Percentiles rank a stretch among this genome's conserved stretches.
phyloP scores from a whole-genome alignment of 2,797 vertebrate genomes.

The Clarias platycephalus region DNA sequence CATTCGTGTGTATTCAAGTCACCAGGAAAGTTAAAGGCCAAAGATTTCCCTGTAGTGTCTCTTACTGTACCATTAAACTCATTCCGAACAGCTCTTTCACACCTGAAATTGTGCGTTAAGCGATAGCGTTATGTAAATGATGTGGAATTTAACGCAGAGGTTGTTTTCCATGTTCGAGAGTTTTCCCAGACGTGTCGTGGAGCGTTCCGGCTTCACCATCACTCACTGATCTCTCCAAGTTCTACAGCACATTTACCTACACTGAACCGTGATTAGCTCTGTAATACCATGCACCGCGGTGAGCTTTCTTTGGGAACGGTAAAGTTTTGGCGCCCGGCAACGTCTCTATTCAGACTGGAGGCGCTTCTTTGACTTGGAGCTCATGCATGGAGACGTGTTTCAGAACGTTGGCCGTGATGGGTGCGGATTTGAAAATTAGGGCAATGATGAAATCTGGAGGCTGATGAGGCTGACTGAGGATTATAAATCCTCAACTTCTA shows the following conservation, averaged over 20 bases:
- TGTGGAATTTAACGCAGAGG: not conserved
- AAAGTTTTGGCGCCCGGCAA: not conserved
- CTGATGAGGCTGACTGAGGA: not conserved
- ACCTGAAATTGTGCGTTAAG: not conserved
- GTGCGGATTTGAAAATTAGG: too few species aligned
- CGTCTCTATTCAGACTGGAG: not conserved
- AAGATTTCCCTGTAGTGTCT: not conserved
- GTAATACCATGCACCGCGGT: not conserved
- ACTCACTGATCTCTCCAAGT: conserved; percentile 13
- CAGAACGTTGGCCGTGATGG: not conserved
- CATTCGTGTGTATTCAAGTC: not conserved
- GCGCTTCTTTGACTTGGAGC: not conserved
- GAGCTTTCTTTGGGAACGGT: not conserved
- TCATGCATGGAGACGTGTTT: not conserved
- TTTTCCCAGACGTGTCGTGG: conserved; percentile 5
- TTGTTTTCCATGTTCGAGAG: not conserved
- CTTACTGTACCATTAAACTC: not conserved
- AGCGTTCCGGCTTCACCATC: not conserved
- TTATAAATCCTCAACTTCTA: not conserved
- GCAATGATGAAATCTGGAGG: not conserved
- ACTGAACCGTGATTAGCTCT: conserved; percentile 20
- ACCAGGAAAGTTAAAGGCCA: not conserved
- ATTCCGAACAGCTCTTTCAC: not conserved
- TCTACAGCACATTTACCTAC: conserved; percentile 19
- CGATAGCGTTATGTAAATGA: not conserved